Evolutionary conservation across 2,888 invertebrate species (phyloP), one percentile per base, ranked within the genome.

Genomic region (Caenorhabditis macrosperma): DNA sequence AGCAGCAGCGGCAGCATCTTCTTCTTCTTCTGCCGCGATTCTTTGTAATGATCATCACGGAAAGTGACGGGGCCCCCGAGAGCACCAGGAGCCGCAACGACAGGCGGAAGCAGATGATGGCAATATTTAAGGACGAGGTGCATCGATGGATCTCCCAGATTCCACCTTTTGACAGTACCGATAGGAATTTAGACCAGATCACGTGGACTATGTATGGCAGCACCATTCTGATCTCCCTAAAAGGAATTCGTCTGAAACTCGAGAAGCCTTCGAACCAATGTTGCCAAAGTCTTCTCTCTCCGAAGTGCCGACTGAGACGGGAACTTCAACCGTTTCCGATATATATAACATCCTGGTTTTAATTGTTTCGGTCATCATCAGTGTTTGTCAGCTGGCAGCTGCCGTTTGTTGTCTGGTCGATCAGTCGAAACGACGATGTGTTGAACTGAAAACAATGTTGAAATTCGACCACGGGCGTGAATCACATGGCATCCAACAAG

Each of bases 11-110:
- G n/a, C n/a, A 59, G 59, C 33, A 33, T 33, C 33, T 33, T 33
- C 46, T 4, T 9, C 38, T 38, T 38, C 38, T 38, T 38, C 38
- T 38, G 38, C 38, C 52, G n/a, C 52, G 55, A 57, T 35, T 46
- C 46, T 48, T 57, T 64, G 64, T 64, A 52, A 64, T 64, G 64
- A 64, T 67, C 24, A 48, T 24, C 48, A 52, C 52, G 55, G 55
- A 35, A 55, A 35, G 35, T 12, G 52, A 3, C 26, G 28, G 26
- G 48, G 24, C 48, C 33, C 33, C 46, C 46, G 46, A 20, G 20
- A 20, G 46, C 22, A 46, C 20, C 46, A 46, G 20, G 38, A 38
- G 38, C 38, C 38, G 38, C 38, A 5, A 15, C 38, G 38, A 15
- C 38, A 38, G 38, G 38, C 52, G 52, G 26, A 52, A 52, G 26